Base-by-base conservation (phyloP, 2,113 vertebrate genomes). In the Phyllostomus hastatus region DNA sequence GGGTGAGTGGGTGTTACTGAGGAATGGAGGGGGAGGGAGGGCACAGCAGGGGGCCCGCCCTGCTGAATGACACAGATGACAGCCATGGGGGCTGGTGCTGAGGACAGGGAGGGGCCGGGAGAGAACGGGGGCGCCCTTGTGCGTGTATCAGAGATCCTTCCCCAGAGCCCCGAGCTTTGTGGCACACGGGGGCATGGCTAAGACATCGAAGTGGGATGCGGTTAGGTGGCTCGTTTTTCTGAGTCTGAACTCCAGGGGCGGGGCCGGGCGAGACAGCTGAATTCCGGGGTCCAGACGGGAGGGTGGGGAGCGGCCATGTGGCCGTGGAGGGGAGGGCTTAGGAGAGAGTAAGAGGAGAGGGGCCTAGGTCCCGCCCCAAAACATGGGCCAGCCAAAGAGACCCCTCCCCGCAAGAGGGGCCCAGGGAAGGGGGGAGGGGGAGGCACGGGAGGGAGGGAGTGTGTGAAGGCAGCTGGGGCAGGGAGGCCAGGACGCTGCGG, bases 1-100 rank as follows among this genome's bases (percentile, higher is more conserved):
- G 57, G 59, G 4, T 0, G 1, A 24, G 38, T 22, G 7, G 35
- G 66, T 0, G 0, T 16, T 2, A 4, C 24, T 19, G 73, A 33
- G 46, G 17, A 4, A 4, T 10, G 69, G 1, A 7, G 24, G 46
- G 17, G 43, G 28, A 14, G 20, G 16, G 35, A 2, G 2, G 16
- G 57, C 33, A 4, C 38, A 26, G 57, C 75, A 26, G 0, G 7
- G 54, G 52, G 22, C 16, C 43, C 17, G 16, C 17, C 54, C 24
- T 2, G 2, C 20, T 8, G 54, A 33, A 33, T 14, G 10, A 48
- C n/a, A 19, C 3, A 0, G 81, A n/a, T 1, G 20, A 10, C 5
- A 1, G 22, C 22, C 22, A 3, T 1, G 31, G 52, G 1, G 19
- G 69, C 48, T 17, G 28, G 59, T 0, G 11, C 67, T 8, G 11